These are phyloP conservation scores for Protonemura montana DNA, from an alignment of 2,888 invertebrate genomes.

Conservation along the genomic window DNA sequence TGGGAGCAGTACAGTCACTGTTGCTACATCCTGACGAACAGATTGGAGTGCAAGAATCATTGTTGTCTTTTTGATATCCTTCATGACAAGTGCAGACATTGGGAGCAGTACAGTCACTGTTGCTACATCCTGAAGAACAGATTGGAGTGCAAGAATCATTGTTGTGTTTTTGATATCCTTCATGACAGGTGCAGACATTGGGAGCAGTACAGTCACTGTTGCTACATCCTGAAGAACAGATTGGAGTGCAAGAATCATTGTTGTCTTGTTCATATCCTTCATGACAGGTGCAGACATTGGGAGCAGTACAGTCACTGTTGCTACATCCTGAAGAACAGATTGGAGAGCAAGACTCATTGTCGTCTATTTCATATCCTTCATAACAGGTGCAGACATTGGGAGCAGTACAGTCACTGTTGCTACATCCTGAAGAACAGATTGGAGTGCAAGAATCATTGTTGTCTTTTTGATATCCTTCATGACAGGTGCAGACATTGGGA, in stretches of 20 bases:
- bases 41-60: conserved; percentile 39
- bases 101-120: conserved; percentile 38
- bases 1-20: conserved; percentile 26
- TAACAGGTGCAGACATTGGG: conserved; percentile 50
- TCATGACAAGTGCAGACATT: conserved; percentile 41
- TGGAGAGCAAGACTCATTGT: conserved; percentile 51
- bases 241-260: conserved; percentile 53
- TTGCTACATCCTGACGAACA: conserved; percentile 31
- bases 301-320: conserved; percentile 49
- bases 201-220: conserved; percentile 58
- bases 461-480: conserved; percentile 48
- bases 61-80: conserved; percentile 25
- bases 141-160: conserved; percentile 35
- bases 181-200: conserved; percentile 60
- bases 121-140: conserved; percentile 39
- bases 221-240: conserved; percentile 54
- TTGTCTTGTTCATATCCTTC: conserved; percentile 45
- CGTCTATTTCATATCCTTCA: conserved; percentile 49
- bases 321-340: conserved; percentile 44
- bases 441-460: conserved; percentile 43
- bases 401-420: conserved; percentile 44
- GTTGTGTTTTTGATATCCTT: conserved; percentile 54
- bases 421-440: conserved; percentile 40
- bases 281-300: conserved; percentile 51
- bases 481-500: conserved; percentile 49